Conservation (phyloP, 30 jellyfish, hydroid and myxozoan species). For the Clytia hemisphaerica region DNA sequence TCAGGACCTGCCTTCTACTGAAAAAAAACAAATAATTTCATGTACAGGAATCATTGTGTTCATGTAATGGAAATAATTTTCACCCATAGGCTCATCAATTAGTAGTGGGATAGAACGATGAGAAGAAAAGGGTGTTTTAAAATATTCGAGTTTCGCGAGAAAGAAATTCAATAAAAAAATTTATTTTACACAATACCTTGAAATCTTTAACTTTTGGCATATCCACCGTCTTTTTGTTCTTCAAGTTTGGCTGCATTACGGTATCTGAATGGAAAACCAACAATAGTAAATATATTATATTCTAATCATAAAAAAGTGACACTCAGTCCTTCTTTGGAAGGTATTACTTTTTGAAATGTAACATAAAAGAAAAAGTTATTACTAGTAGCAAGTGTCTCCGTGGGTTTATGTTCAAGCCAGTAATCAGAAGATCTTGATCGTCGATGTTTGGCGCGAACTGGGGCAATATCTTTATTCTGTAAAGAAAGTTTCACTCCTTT, state of each 20-base stretch:
- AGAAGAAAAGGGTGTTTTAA: too few species aligned
- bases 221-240: constrained; percentile 72
- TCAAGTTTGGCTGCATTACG: constrained; percentile 71
- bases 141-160: too few species aligned
- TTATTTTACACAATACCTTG: constrained; percentile 38
- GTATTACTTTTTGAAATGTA: background rate
- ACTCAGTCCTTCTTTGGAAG: background rate
- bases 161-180: too few species aligned
- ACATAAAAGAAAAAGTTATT: background rate
- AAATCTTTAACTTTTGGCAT: constrained; percentile 67
- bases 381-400: constrained; percentile 80
- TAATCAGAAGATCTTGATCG: constrained; percentile 93
- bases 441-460: constrained; percentile 76
- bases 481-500: background rate
- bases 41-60: too few species aligned
- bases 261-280: constrained; percentile 43
- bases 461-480: constrained; percentile 37
- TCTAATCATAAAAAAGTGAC: background rate
- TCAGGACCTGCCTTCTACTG: too few species aligned
- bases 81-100: too few species aligned
- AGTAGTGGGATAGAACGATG: too few species aligned
- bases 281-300: background rate
- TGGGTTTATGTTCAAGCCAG: constrained; percentile 86
- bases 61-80: too few species aligned
- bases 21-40: too few species aligned